These are phyloP conservation scores for Rhyacichthys aspro DNA, from an alignment of 2,797 vertebrate genomes.

Conservation along the genomic window DNA sequence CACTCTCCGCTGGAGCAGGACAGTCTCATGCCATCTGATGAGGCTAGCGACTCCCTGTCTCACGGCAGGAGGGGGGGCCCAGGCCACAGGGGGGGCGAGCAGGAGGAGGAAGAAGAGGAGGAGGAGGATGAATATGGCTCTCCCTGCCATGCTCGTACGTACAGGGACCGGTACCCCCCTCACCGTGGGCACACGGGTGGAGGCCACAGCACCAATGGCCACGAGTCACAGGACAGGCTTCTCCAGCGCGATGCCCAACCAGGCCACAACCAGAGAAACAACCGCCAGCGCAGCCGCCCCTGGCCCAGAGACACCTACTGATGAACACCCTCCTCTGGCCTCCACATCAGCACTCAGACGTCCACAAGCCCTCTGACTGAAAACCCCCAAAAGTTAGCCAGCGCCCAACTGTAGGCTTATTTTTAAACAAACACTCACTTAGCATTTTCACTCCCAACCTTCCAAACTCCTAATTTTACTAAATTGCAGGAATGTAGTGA, in stretches of 20 bases:
- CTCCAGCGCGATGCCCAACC: constrained; percentile 87
- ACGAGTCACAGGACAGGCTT: constrained; percentile 88
- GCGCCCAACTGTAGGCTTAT: constrained; percentile 23
- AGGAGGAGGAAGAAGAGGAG: constrained; percentile 78
- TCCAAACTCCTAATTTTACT: constrained; percentile 31
- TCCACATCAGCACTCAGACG: constrained; percentile 20
- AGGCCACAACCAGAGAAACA: constrained; percentile 90
- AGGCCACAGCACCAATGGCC: constrained; percentile 87
- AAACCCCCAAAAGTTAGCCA: not conserved
- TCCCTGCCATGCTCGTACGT: constrained; percentile 79
- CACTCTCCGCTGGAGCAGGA: constrained; percentile 92
- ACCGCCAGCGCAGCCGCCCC: constrained; percentile 90
- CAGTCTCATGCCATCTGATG: constrained; percentile 95
- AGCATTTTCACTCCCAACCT: constrained; percentile 24
- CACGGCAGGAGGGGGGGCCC: constrained; percentile 86
- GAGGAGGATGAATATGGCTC: constrained; percentile 74
- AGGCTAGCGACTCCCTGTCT: constrained; percentile 89
- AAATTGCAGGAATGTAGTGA: constrained; percentile 18
- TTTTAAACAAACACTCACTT: constrained; percentile 19
- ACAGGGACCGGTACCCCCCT: constrained; percentile 90
- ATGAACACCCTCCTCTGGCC: constrained; percentile 38
- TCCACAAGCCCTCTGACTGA: constrained; percentile 21
- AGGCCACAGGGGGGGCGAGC: constrained; percentile 81
- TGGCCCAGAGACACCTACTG: constrained; percentile 96
- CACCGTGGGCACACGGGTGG: constrained; percentile 85